A percentile compares a stretch with the other conserved stretches of the same genome.
Conservation (phyloP, 1,140 invertebrate species). For the Mercenaria mercenaria region DNA sequence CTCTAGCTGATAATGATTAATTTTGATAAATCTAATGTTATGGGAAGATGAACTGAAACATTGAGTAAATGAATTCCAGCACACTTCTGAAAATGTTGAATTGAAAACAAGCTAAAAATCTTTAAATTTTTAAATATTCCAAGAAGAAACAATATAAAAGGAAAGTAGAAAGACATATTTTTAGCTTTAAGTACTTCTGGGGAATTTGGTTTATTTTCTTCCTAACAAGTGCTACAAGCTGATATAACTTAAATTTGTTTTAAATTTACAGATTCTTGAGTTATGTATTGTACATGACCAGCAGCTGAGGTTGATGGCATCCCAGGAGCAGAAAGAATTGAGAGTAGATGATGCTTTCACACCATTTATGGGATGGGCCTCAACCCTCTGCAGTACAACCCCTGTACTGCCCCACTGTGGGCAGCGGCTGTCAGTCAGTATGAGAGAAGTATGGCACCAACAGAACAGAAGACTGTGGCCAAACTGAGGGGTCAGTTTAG, state of each 20-base stretch:
- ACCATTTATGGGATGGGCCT: constrained; percentile 90
- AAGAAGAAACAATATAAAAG: too few species aligned
- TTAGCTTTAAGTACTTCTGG: too few species aligned
- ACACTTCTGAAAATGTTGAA: too few species aligned
- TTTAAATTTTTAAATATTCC: too few species aligned
- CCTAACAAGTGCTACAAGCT: too few species aligned
- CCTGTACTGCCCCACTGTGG: constrained; percentile 92
- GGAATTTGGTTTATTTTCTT: too few species aligned
- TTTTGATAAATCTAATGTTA: too few species aligned
- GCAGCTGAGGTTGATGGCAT: constrained; percentile 90
- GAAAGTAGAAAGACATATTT: too few species aligned
- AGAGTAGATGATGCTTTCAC: constrained; percentile 90
- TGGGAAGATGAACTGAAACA: too few species aligned
- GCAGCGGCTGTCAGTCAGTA: constrained; percentile 91
- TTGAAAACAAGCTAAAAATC: too few species aligned
- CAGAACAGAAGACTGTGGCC: constrained; percentile 93
- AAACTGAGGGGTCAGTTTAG: constrained; percentile 94
- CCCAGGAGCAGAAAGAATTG: constrained; percentile 90
- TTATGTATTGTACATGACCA: constrained; percentile 92
- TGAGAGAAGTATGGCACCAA: constrained; percentile 92
- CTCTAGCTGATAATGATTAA: too few species aligned
- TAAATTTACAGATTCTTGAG: constrained; percentile 88
- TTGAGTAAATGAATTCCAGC: too few species aligned
- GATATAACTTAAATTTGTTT: neutral
- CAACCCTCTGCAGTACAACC: constrained; percentile 92